Evolutionary conservation across 2,113 vertebrate species (phyloP).

Genomic region (Podilymbus podiceps): DNA sequence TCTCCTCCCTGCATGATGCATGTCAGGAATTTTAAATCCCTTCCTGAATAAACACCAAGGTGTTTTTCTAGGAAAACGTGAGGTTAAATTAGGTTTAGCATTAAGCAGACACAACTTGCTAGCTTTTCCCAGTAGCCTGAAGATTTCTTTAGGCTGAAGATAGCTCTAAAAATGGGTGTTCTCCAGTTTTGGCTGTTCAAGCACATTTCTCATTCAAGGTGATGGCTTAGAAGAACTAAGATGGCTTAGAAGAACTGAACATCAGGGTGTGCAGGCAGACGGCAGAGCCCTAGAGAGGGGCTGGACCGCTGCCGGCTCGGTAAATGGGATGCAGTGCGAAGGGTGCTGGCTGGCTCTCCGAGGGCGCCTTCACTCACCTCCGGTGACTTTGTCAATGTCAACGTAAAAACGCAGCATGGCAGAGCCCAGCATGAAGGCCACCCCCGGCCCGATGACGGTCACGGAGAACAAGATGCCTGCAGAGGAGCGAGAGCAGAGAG

Average conservation of each 20-base stretch:
- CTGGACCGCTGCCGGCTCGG: too few species aligned
- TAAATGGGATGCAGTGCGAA: neutral
- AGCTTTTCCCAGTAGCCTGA: neutral
- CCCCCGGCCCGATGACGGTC: conserved; percentile 84
- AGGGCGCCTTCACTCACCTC: conserved; percentile 61
- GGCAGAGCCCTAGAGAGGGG: neutral
- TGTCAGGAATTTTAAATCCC: neutral
- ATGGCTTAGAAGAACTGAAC: neutral
- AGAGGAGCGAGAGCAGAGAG: neutral
- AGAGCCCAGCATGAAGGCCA: conserved; percentile 85
- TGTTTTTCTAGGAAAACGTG: neutral
- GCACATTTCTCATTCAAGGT: neutral
- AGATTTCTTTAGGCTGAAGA: neutral
- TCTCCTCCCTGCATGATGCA: neutral
- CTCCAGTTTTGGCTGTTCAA: neutral
- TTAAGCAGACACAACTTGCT: neutral
- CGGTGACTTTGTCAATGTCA: conserved; percentile 82
- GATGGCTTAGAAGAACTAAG: neutral
- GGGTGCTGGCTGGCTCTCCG: accelerated
- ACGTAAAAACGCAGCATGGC: conserved; percentile 84
- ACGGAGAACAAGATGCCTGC: conserved; percentile 88
- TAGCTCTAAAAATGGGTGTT: neutral
- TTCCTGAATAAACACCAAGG: neutral
- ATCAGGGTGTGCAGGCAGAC: neutral
- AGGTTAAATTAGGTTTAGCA: neutral